Base-by-base conservation (phyloP, 2,797 vertebrate genomes). In the Macropus fuliginosus region DNA sequence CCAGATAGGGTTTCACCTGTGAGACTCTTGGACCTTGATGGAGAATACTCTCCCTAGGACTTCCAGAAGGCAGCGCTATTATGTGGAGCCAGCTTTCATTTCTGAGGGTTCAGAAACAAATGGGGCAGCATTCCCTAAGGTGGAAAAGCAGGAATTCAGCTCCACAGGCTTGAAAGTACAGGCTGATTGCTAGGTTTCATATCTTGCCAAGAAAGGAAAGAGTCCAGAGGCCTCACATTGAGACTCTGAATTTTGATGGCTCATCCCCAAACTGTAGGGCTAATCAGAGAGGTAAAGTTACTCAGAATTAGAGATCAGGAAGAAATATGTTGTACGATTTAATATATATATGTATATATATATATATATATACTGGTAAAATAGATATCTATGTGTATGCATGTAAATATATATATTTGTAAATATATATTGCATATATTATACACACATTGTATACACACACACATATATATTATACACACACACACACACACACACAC, bases 41-140 rank as follows among this genome's bases (percentile, higher is more conserved):
- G 94, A 93, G 93, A 97, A 97, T 98, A 97, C 95, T 96, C 92
- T 97, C 98, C 96, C 94, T 93, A 96, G 97, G 97, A 95, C 94
- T 95, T 96, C 56, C 90, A 96, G 94, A 97, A 98, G 59, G 24
- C 54, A 92, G n/a, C 97, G 95, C 57, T 98, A 89, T 95, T 95
- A 96, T 94, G 27, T 28, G 81, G 97, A 90, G 94, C 55, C 97
- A 98, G 97, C 50, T 54, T 96, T 94, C 59, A 74, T 95, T 96
- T 96, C 66, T 56, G 96, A 96, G 98, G 96, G 62, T 96, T 97
- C 97, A 97, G 96, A 97, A 95, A 98, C 94, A 98, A 98, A 97
- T 97, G 98, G 96, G 96, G 89, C 91, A 97, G 96, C 94, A 98
- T 97, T 93, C 97, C 98, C 97, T 94, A 31, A 96, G 91, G 5